phyloP scores from a whole-genome alignment of 2,888 invertebrate species.

The Drosophila neutralis region DNA sequence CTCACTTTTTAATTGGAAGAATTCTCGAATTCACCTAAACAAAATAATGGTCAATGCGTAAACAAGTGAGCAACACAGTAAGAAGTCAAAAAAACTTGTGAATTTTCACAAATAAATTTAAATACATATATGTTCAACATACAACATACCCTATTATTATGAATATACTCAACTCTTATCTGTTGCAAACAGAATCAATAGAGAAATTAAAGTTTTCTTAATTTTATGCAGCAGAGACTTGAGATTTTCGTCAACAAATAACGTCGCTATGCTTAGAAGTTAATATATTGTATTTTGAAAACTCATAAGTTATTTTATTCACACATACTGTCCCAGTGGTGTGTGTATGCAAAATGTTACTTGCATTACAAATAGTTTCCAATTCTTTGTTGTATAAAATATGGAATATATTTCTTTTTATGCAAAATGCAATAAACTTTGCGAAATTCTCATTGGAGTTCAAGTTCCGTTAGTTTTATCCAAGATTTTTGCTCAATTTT shows the following conservation, averaged over 20 bases:
- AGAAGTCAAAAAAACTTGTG: neutral
- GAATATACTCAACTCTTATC: neutral
- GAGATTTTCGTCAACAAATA: neutral
- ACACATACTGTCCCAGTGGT: neutral
- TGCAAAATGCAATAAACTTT: no score
- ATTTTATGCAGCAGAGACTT: neutral
- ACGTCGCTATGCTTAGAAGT: neutral
- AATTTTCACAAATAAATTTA: neutral
- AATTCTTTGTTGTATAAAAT: neutral
- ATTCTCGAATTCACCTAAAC: neutral
- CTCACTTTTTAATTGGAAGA: constrained; percentile 9
- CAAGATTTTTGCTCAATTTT: no score
- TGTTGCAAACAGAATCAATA: neutral
- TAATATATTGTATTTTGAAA: neutral
- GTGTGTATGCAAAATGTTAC: neutral
- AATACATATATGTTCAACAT: neutral
- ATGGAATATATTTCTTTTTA: neutral
- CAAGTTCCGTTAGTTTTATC: no score
- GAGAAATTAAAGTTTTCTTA: neutral
- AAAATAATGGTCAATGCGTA: neutral
- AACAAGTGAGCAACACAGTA: neutral
- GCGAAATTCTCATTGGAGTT: no score
- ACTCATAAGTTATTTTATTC: neutral
- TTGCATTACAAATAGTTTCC: neutral
- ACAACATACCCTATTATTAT: neutral